Conservation (phyloP, 2,888 invertebrate genomes). For the Antheraea yamamai region DNA sequence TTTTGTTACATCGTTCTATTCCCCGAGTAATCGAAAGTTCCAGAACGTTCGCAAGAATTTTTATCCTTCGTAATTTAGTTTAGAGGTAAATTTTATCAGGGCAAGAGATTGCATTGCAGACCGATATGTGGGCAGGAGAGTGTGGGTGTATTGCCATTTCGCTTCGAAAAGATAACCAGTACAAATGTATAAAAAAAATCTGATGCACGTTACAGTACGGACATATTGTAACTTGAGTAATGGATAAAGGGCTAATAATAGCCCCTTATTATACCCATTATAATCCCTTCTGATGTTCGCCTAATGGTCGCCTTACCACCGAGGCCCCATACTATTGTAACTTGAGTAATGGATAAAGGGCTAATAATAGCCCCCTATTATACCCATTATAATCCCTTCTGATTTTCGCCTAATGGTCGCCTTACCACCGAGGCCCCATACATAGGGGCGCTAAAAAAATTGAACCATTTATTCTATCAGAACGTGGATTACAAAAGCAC, state of each 20-base stretch:
- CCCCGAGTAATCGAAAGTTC: slow-evolving; percentile 8
- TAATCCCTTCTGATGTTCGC: neutral
- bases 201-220: neutral
- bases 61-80: neutral
- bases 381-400: neutral
- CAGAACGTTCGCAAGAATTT: neutral
- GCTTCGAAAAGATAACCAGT: neutral
- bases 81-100: neutral
- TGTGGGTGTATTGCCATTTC: neutral
- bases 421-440: too few species aligned
- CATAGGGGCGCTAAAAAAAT: too few species aligned
- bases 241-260: neutral
- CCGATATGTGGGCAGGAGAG: neutral
- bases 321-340: neutral
- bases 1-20: neutral
- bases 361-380: neutral
- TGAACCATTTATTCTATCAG: neutral
- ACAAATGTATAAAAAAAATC: neutral
- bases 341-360: neutral
- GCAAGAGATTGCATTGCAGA: neutral
- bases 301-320: too few species aligned
- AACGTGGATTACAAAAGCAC: neutral
- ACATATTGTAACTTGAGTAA: neutral
- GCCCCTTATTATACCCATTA: neutral
- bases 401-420: too few species aligned